A percentile compares a stretch with the other conserved stretches of the same genome.
Conservation (phyloP, 2,888 invertebrate species). For the Yponomeuta evonymella region DNA sequence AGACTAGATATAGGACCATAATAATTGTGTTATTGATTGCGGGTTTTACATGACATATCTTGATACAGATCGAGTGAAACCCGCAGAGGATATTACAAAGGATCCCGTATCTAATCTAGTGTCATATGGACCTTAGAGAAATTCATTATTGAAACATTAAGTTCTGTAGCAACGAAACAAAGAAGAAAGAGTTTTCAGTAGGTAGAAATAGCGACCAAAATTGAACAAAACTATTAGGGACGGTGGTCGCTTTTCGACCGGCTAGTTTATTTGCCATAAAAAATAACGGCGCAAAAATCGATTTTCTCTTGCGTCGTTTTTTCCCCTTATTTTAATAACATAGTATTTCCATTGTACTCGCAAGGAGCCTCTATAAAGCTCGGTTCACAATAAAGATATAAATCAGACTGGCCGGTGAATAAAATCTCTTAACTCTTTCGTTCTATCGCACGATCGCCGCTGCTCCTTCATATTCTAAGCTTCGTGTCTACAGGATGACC, state of each 20-base stretch:
- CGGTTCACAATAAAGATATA: slow-evolving; percentile 65
- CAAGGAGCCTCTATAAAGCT: slow-evolving; percentile 12
- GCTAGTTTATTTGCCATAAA: not conserved
- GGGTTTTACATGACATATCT: no score
- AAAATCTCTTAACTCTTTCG: slow-evolving; percentile 58
- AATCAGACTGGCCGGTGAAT: slow-evolving; percentile 56
- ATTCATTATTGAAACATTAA: no score
- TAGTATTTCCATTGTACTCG: slow-evolving; percentile 15
- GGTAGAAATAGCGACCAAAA: no score
- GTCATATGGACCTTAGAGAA: no score
- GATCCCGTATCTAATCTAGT: no score
- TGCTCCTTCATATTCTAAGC: slow-evolving; percentile 47
- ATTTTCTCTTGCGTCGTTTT: not conserved
- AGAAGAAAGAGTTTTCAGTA: no score
- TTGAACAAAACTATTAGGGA: no score
- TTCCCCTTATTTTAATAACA: slow-evolving; percentile 12
- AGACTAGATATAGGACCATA: no score
- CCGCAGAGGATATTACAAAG: no score
- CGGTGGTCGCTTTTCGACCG: not conserved
- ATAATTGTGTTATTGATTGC: no score
- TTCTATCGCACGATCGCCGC: slow-evolving; percentile 44
- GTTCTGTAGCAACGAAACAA: no score
- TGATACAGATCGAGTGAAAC: no score
- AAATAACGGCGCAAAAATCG: not conserved
- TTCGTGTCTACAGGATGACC: slow-evolving; percentile 26